Conservation (phyloP, 1,140 invertebrate genomes). For the Drosophila ohnishii region DNA sequence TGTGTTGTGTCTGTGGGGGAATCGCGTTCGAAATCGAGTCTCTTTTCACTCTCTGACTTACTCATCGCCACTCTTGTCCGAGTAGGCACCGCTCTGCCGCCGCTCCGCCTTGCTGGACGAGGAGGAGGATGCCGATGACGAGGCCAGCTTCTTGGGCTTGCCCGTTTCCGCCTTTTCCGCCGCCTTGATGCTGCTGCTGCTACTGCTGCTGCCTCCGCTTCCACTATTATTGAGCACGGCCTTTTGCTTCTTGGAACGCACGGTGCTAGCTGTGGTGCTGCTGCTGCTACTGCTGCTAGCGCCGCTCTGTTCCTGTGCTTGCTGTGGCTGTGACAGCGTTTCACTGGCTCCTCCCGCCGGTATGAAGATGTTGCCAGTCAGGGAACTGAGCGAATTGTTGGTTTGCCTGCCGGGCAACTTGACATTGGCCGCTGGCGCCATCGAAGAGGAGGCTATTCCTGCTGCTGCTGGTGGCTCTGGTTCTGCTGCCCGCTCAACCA, state of each 20-base stretch:
- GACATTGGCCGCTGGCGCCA: constrained; percentile 83
- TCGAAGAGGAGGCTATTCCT: constrained; percentile 22
- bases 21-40: not conserved
- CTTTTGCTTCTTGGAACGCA: constrained; percentile 65
- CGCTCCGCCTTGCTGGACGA: constrained; percentile 69
- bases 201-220: constrained; percentile 17
- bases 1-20: constrained; percentile 18
- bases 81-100: constrained; percentile 62
- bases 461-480: constrained; percentile 20
- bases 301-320: constrained; percentile 42
- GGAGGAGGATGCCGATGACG: constrained; percentile 63
- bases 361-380: constrained; percentile 92
- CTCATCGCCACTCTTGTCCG: constrained; percentile 80
- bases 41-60: constrained; percentile 51
- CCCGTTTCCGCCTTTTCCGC: constrained; percentile 38
- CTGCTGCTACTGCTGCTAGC: constrained; percentile 23
- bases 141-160: constrained; percentile 53
- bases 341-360: constrained; percentile 69
- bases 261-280: constrained; percentile 32
- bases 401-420: constrained; percentile 90
- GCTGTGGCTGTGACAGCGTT: constrained; percentile 17
- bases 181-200: constrained; percentile 17
- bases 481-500: constrained; percentile 21
- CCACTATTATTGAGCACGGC: constrained; percentile 36
- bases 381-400: constrained; percentile 92